Evolutionary conservation across 2,888 invertebrate species (phyloP).

Genomic region (Thecocarcelia acutangulata): DNA sequence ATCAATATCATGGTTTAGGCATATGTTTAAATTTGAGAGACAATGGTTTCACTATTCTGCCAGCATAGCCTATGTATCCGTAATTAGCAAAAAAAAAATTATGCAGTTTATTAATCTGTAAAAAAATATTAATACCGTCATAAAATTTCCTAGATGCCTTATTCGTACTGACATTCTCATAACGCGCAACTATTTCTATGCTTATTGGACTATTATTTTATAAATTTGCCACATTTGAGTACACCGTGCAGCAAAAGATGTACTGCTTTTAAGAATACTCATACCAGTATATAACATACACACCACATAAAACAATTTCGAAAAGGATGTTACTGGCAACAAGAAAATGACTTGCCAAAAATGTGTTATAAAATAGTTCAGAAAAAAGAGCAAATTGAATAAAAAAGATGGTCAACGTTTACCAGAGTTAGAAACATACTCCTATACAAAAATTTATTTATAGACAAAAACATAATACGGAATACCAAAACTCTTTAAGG

Average conservation of each 20-base stretch:
- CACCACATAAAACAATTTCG: neutral
- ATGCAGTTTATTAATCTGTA: too few species aligned
- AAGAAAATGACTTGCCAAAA: slow-evolving; percentile 55
- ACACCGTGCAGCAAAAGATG: slow-evolving; percentile 17
- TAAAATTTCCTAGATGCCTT: too few species aligned
- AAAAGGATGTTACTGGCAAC: slow-evolving; percentile 42
- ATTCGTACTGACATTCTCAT: too few species aligned
- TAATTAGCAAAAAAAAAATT: too few species aligned
- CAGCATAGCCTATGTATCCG: too few species aligned
- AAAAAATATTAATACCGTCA: too few species aligned
- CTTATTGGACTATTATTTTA: too few species aligned
- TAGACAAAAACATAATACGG: slow-evolving; percentile 9
- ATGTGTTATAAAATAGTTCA: slow-evolving; percentile 4
- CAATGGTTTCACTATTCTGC: too few species aligned
- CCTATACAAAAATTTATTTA: slow-evolving; percentile 26
- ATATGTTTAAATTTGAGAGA: too few species aligned
- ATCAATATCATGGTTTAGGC: too few species aligned
- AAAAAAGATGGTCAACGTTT: slow-evolving; percentile 38
- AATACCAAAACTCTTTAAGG: slow-evolving; percentile 45
- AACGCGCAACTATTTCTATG: too few species aligned
- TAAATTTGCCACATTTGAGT: too few species aligned
- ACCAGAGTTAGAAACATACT: slow-evolving; percentile 26
- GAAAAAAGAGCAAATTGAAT: neutral
- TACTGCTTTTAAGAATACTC: neutral
- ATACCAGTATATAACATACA: neutral